Percentiles rank a stretch among this genome's conserved stretches.
phyloP scores from a whole-genome alignment of 2,797 vertebrate species.

The Aldrovandia affinis region DNA sequence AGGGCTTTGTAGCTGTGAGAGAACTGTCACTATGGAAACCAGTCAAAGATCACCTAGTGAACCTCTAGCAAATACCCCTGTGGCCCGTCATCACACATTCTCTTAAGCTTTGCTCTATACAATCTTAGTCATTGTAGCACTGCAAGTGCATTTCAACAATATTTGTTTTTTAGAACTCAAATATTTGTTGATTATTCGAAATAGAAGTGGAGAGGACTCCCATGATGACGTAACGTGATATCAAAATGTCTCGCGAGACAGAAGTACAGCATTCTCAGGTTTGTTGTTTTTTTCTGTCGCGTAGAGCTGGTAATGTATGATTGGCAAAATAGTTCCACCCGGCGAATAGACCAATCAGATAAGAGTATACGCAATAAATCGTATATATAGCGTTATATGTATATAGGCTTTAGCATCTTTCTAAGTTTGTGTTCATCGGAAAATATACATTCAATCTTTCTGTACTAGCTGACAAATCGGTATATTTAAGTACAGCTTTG shows the following conservation, averaged over 20 bases:
- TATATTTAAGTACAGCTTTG: not conserved
- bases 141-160: not conserved
- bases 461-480: not conserved
- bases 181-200: constrained; percentile 6
- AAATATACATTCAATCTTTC: not conserved
- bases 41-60: not conserved
- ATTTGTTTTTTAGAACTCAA: constrained; percentile 47
- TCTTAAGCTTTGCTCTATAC: not conserved
- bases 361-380: not conserved
- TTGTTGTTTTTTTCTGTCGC: not conserved
- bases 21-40: constrained; percentile 22
- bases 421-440: not conserved
- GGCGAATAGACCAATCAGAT: not conserved
- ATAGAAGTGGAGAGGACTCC: not conserved
- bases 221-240: not conserved
- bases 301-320: not conserved
- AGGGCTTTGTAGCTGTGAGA: not conserved
- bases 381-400: too few species aligned
- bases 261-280: not conserved
- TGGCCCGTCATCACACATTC: not conserved
- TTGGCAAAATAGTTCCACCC: not conserved
- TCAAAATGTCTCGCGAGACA: not conserved
- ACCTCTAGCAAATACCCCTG: not conserved
- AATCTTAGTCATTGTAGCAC: not conserved
- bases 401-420: not conserved